Percentiles rank a stretch among this genome's conserved stretches.
Conservation (phyloP, 2,797 vertebrate genomes). For the Arrhamphus sclerolepis region DNA sequence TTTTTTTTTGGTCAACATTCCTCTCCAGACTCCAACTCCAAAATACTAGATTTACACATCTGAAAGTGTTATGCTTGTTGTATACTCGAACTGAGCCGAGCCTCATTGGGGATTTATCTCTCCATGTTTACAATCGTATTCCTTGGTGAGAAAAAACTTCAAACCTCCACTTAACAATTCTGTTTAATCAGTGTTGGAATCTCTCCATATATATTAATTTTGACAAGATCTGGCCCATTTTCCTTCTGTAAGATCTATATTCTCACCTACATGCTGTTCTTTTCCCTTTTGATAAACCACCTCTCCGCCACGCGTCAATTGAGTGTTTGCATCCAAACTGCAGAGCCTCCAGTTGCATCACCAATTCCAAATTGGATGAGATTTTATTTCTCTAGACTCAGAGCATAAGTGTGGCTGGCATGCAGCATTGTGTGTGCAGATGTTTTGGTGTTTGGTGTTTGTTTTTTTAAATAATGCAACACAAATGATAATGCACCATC, state of each 20-base stretch:
- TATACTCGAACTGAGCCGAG: constrained; percentile 60
- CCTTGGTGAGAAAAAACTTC: constrained; percentile 82
- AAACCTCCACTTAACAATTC: constrained; percentile 86
- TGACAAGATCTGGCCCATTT: constrained; percentile 82
- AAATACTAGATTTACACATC: constrained; percentile 73
- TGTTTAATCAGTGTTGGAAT: constrained; percentile 85
- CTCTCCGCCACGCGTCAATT: constrained; percentile 51
- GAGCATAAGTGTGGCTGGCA: constrained; percentile 46
- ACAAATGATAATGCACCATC: constrained; percentile 22
- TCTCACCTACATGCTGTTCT: constrained; percentile 78
- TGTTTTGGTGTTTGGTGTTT: constrained; percentile 41
- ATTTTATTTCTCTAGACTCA: constrained; percentile 53
- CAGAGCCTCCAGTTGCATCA: constrained; percentile 65
- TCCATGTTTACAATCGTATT: constrained; percentile 86
- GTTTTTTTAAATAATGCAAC: constrained; percentile 47
- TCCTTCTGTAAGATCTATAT: constrained; percentile 74
- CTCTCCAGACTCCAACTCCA: constrained; percentile 56
- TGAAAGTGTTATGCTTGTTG: constrained; percentile 76
- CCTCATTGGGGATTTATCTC: constrained; percentile 77
- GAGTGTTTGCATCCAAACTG: constrained; percentile 60
- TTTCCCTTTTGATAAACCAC: constrained; percentile 62
- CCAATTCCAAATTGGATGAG: constrained; percentile 58
- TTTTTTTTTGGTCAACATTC: constrained; percentile 53
- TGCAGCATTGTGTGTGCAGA: constrained; percentile 47
- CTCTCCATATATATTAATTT: constrained; percentile 84